Conservation (phyloP, 2,113 vertebrate species). For the Dunckerocampus dactyliophorus region DNA sequence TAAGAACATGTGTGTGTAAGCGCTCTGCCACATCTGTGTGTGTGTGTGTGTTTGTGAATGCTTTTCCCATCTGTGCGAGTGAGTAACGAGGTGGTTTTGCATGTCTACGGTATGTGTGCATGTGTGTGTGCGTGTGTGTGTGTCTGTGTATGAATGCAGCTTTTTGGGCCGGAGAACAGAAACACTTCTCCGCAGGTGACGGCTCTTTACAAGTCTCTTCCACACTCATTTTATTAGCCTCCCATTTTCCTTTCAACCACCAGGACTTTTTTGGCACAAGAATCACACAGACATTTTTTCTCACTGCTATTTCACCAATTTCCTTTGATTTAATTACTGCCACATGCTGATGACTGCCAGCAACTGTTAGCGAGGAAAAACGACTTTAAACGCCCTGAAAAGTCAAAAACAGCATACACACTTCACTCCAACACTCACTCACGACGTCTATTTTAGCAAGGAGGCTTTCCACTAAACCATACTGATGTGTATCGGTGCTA, state of each 20-base stretch:
- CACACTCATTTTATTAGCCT: constrained; percentile 63
- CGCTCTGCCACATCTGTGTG: constrained; percentile 8
- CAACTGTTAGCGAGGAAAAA: constrained; percentile 67
- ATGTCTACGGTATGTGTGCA: constrained; percentile 1
- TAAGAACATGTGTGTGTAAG: background rate
- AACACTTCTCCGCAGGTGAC: constrained; percentile 65
- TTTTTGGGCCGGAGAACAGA: constrained; percentile 47
- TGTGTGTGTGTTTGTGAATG: constrained; percentile 21
- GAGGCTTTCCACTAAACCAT: background rate
- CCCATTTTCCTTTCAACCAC: constrained; percentile 65
- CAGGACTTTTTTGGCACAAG: constrained; percentile 61
- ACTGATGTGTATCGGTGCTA: background rate
- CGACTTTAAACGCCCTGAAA: background rate
- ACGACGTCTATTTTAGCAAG: background rate
- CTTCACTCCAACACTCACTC: background rate
- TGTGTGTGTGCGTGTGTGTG: constrained; percentile 18
- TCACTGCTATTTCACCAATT: constrained; percentile 57
- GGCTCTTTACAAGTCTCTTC: constrained; percentile 59
- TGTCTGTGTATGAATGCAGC: constrained; percentile 12
- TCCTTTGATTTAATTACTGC: constrained; percentile 81
- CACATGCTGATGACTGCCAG: constrained; percentile 79
- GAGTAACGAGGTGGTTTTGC: constrained; percentile 26
- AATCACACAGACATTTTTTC: constrained; percentile 54
- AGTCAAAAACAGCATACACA: background rate
- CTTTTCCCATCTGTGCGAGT: constrained; percentile 34